Evolutionary conservation across 2,888 invertebrate genomes (phyloP).

Genomic region (Gastrophysa polygoni): DNA sequence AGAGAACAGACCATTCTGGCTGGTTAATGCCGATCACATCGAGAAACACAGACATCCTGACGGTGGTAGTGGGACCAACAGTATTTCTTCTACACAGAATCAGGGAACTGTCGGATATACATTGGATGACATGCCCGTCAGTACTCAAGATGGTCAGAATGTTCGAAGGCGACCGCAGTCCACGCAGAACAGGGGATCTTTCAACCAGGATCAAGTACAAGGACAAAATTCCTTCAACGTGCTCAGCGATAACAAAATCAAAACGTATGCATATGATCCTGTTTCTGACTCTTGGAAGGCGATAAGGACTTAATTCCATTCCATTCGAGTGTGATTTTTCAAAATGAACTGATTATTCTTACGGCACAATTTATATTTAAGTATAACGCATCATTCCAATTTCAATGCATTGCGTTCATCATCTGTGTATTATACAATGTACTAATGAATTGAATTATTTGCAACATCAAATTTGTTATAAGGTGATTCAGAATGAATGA

Average conservation of each 20-base stretch:
- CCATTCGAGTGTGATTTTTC: too few relatives aligned
- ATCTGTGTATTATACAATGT: too few relatives aligned
- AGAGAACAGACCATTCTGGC: constrained; percentile 76
- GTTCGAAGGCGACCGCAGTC: neutral
- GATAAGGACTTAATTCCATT: neutral
- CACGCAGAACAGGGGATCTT: neutral
- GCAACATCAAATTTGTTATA: too few relatives aligned
- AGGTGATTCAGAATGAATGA: too few relatives aligned
- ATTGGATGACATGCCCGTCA: neutral
- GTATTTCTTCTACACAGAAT: neutral
- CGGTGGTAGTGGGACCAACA: neutral
- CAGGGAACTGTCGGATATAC: neutral
- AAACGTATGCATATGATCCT: constrained; percentile 11
- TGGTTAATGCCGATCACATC: constrained; percentile 70
- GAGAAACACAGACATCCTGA: constrained; percentile 54
- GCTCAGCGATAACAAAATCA: neutral
- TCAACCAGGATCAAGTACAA: neutral
- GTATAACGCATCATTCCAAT: too few relatives aligned
- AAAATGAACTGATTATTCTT: too few relatives aligned
- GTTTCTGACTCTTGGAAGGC: constrained; percentile 6
- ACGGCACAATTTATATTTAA: too few relatives aligned
- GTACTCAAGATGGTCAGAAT: neutral
- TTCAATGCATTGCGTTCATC: too few relatives aligned
- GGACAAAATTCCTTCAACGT: neutral
- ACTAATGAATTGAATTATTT: too few relatives aligned